phyloP scores from a whole-genome alignment of 2,113 vertebrate genomes.

The Azemiops feae region DNA sequence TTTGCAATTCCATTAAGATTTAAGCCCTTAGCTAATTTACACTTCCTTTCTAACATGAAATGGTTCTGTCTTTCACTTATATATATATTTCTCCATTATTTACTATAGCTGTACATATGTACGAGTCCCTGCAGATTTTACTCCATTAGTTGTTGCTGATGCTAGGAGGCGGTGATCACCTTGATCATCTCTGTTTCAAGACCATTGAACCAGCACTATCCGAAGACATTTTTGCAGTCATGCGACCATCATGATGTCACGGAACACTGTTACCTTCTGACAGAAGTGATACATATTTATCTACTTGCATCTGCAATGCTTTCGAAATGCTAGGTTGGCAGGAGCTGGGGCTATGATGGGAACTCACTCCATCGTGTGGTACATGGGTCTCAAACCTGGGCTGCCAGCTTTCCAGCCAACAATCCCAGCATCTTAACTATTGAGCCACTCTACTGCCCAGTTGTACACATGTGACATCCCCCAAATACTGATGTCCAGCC shows the following conservation, averaged over 20 bases:
- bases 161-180: not conserved
- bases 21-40: not conserved
- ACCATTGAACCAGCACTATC: not conserved
- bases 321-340: not conserved
- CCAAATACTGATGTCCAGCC: not conserved
- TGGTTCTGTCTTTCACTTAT: too few relatives aligned
- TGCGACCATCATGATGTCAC: not conserved
- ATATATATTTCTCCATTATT: not conserved
- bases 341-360: not conserved
- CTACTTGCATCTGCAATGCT: not conserved
- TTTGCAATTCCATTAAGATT: not conserved
- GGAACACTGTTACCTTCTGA: not conserved
- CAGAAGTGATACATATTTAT: not conserved
- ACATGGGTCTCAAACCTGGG: not conserved
- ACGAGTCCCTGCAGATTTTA: not conserved
- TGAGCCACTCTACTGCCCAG: not conserved
- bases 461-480: not conserved
- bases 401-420: not conserved
- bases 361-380: not conserved
- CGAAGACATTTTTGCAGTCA: not conserved
- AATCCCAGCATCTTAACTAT: not conserved
- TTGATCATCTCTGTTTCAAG: not conserved
- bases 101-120: not conserved
- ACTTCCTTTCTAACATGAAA: not conserved
- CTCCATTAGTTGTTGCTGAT: not conserved